These are phyloP conservation scores for Tuta absoluta DNA, from an alignment of 2,888 invertebrate species.

Conservation along the genomic window DNA sequence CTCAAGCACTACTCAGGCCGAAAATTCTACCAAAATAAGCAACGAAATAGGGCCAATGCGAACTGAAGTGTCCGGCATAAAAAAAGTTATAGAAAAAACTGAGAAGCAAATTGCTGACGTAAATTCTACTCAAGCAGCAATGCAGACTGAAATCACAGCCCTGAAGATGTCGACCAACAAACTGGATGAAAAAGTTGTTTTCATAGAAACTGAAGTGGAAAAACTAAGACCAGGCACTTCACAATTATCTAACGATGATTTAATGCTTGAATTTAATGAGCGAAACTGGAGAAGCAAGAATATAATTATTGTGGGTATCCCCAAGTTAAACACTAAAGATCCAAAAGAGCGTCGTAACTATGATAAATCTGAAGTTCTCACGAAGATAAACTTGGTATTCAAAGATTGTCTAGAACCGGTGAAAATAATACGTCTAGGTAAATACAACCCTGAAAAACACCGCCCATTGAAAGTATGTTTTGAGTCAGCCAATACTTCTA, in stretches of 20 bases:
- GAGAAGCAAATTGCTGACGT: no score
- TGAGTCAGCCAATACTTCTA: background rate
- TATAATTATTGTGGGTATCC: background rate
- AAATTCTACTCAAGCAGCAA: no score
- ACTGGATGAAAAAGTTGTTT: no score
- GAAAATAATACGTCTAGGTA: background rate
- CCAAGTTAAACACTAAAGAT: background rate
- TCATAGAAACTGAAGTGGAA: no score
- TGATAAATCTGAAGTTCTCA: background rate
- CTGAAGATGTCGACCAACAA: no score
- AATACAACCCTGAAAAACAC: background rate
- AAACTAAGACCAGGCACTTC: no score
- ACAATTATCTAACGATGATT: background rate
- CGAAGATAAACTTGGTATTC: background rate
- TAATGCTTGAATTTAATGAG: background rate
- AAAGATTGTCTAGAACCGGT: background rate
- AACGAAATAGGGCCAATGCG: no score
- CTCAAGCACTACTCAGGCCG: no score
- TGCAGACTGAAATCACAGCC: no score
- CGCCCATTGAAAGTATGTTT: constrained; percentile 10
- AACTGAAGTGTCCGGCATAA: no score
- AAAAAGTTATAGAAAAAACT: no score
- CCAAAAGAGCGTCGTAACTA: background rate
- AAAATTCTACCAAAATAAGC: no score
- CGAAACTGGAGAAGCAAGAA: background rate